These are phyloP conservation scores for Dermatemys mawii DNA, from an alignment of 2,113 vertebrate genomes.

Conservation along the genomic window DNA sequence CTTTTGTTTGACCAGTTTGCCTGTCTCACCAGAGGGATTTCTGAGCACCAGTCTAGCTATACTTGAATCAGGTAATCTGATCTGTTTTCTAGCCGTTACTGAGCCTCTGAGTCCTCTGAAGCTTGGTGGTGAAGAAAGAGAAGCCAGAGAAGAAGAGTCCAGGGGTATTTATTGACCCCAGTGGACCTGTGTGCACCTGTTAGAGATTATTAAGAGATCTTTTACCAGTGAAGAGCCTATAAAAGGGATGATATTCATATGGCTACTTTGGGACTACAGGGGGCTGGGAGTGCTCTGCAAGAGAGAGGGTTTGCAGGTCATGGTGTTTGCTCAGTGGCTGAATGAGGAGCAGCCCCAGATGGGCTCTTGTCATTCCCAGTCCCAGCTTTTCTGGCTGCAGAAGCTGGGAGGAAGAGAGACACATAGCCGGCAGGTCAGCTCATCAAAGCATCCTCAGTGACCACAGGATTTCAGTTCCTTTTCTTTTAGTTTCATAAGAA, in stretches of 20 bases:
- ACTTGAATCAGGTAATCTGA: background rate
- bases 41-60: background rate
- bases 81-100: background rate
- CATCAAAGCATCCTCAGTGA: background rate
- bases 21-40: background rate
- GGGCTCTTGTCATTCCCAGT: background rate
- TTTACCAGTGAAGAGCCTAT: constrained; percentile 25
- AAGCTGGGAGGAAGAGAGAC: background rate
- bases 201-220: constrained; percentile 43
- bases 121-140: background rate
- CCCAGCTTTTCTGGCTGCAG: background rate
- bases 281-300: background rate
- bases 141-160: constrained; percentile 39
- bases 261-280: background rate
- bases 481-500: background rate
- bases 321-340: background rate
- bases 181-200: constrained; percentile 22
- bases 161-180: constrained; percentile 33
- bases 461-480: background rate
- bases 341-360: background rate
- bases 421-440: background rate
- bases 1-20: background rate
- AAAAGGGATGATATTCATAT: constrained; percentile 9
- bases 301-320: background rate
- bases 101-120: background rate